Evolutionary conservation across 1,140 invertebrate genomes (phyloP), one percentile per base, ranked within the genome.

Genomic region (Plectrocnemia conspersa): DNA sequence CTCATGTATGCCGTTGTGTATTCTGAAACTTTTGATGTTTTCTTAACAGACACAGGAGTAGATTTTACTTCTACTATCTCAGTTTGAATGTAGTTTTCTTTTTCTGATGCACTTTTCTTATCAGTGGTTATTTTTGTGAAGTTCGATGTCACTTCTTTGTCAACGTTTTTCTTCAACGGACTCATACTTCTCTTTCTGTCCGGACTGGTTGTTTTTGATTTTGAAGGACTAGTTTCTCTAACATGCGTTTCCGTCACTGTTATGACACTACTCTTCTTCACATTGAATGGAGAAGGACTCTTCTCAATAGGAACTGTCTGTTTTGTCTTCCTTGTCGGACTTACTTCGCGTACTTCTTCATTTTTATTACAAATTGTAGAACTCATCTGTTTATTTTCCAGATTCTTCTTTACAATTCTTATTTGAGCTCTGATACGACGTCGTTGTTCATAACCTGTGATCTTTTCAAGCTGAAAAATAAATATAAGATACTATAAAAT

Each of bases 381-480:
- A 41, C 42, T 16, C 3, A 19, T 16, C 18, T 7, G 6, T 38
- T 38, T 54, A 47, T 61, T 61, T 52, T 76, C 73, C 22, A 76
- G 69, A 55, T 76, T 69, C 61, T 83, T 81, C 57, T 79, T 81
- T 2, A 86, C 80, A 6, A 82, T 64, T 57, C 85, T 73, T 47
- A 89, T 86, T 68, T 88, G 85, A 6, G 84, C 77, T 56, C 87
- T 76, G 47, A 89, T 86, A 50, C 83, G 77, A 44, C 84, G 77
- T 52, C 86, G 71, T 63, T 86, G 75, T 60, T 89, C 86, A 64
- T 89, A 89, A 48, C 79, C 80, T 19, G 78, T 78, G 23, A 86
- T 81, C 64, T 82, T 84, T 68, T 88, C 83, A 65, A 88, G 71
- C 81, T 85, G 70, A 60, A 77, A 79, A 61, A 59, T 21, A 2